These are phyloP conservation scores for Clepsis dumicolana DNA, from an alignment of 2,888 invertebrate species.

Conservation along the genomic window DNA sequence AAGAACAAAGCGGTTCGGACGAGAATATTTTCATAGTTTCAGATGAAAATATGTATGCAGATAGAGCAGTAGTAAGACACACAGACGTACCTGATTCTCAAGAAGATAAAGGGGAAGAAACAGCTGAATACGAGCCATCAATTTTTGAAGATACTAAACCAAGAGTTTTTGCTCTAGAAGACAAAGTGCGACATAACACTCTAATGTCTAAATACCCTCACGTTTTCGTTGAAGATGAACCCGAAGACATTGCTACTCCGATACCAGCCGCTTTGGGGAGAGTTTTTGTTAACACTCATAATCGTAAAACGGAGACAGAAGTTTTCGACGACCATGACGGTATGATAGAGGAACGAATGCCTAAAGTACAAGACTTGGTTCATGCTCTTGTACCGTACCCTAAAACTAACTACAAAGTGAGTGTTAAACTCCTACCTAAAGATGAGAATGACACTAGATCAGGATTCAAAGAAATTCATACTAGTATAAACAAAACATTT, in stretches of 20 bases:
- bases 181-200: constrained; percentile 58
- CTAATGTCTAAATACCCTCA: constrained; percentile 77
- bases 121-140: constrained; percentile 42
- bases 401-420: constrained; percentile 66
- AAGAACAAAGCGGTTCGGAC: constrained; percentile 52
- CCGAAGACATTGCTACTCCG: constrained; percentile 51
- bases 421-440: constrained; percentile 74
- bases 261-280: constrained; percentile 29
- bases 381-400: constrained; percentile 53
- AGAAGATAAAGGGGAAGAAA: constrained; percentile 47
- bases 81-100: constrained; percentile 50
- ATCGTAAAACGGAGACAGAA: constrained; percentile 18
- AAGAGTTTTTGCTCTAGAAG: constrained; percentile 44
- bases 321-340: constrained; percentile 42
- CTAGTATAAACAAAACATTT: constrained; percentile 75
- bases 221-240: constrained; percentile 67
- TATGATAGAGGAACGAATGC: constrained; percentile 37
- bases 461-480: constrained; percentile 75
- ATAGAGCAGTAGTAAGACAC: constrained; percentile 64
- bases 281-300: constrained; percentile 27
- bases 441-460: constrained; percentile 57
- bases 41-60: constrained; percentile 65
- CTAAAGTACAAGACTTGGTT: constrained; percentile 56
- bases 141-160: constrained; percentile 44
- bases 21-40: constrained; percentile 69